phyloP scores from a whole-genome alignment of 2,888 invertebrate genomes.

The Ichneumon xanthorius region DNA sequence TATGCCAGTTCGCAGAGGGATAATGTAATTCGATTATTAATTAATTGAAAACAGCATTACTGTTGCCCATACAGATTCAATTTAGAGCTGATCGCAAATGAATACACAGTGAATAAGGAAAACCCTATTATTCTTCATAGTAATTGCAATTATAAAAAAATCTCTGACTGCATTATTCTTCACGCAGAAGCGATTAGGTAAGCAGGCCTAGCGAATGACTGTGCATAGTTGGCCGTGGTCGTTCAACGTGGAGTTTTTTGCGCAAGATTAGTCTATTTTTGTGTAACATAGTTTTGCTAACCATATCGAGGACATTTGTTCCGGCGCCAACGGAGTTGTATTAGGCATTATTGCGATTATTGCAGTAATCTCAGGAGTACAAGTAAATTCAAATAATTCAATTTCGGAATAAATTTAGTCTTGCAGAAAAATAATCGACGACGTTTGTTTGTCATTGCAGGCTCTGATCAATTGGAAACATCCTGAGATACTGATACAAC shows the following conservation, averaged over 20 bases:
- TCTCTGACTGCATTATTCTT: not conserved
- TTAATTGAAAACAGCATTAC: not conserved
- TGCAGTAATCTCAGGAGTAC: not conserved
- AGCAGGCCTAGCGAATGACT: not conserved
- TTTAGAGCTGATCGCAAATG: not conserved
- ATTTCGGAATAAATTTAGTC: not conserved
- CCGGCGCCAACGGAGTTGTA: not conserved
- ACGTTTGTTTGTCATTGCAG: not conserved
- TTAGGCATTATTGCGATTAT: not conserved
- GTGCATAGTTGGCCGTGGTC: not conserved
- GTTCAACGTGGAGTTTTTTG: not conserved
- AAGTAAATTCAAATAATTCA: not conserved
- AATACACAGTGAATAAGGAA: not conserved
- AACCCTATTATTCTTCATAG: not conserved
- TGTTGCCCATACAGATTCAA: not conserved
- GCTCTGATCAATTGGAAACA: not conserved
- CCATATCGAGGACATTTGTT: not conserved
- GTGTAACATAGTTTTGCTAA: not conserved
- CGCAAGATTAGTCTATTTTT: not conserved
- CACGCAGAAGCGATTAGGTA: conserved; percentile 2
- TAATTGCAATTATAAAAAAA: too few relatives aligned
- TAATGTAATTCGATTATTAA: too few relatives aligned
- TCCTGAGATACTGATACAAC: not conserved
- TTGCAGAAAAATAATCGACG: not conserved
- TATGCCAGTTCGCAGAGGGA: too few relatives aligned